Percentiles rank a stretch among this genome's conserved stretches.
Evolutionary conservation across 2,797 vertebrate species (phyloP).

Genomic region (Channa striata): DNA sequence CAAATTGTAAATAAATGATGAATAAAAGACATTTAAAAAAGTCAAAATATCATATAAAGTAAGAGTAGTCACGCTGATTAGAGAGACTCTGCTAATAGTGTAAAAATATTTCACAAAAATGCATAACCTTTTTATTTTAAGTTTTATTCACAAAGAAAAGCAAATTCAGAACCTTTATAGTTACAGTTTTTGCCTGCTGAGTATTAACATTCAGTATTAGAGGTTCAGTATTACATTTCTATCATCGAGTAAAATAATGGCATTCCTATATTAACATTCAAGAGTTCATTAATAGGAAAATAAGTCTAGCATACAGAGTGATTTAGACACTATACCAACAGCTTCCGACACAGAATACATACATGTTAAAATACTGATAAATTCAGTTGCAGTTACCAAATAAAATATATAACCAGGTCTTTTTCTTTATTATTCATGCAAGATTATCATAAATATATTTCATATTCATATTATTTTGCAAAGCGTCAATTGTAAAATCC

Average conservation of each 20-base stretch:
- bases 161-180: slow-evolving; percentile 68
- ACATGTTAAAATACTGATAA: slow-evolving; percentile 50
- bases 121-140: slow-evolving; percentile 13
- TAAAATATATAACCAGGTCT: slow-evolving; percentile 35
- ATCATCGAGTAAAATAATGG: slow-evolving; percentile 29
- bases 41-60: no score
- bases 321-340: slow-evolving; percentile 31
- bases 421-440: slow-evolving; percentile 35
- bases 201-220: slow-evolving; percentile 31
- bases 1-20: not conserved
- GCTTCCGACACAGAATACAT: slow-evolving; percentile 24
- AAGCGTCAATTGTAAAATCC: slow-evolving; percentile 46
- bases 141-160: slow-evolving; percentile 72
- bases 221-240: slow-evolving; percentile 15
- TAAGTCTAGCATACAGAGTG: slow-evolving; percentile 30
- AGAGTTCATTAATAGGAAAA: slow-evolving; percentile 54
- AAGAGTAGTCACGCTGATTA: not conserved
- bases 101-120: not conserved
- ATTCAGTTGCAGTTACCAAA: slow-evolving; percentile 52
- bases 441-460: slow-evolving; percentile 62
- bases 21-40: not conserved
- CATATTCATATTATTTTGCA: slow-evolving; percentile 35
- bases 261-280: slow-evolving; percentile 1
- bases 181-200: slow-evolving; percentile 61
- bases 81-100: not conserved